phyloP scores from a whole-genome alignment of 2,797 vertebrate species.

The Paramormyrops hopkinsi region DNA sequence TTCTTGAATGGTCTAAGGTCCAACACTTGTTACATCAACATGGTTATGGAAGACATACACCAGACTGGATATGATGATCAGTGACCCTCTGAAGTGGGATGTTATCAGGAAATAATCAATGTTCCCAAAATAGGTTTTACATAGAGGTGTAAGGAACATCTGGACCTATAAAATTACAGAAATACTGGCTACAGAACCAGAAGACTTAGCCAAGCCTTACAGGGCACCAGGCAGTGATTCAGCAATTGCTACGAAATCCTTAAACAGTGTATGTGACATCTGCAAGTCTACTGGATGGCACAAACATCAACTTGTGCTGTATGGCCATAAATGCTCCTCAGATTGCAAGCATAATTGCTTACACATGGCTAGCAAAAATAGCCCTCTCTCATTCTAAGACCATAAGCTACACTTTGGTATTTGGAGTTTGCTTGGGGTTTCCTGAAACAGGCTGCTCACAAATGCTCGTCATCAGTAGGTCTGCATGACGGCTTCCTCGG shows the following conservation, averaged over 20 bases:
- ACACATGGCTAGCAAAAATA: constrained; percentile 3
- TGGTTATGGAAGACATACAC: background rate
- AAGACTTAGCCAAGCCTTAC: background rate
- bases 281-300: background rate
- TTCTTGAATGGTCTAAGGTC: background rate
- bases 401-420: background rate
- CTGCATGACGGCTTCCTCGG: background rate
- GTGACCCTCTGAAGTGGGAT: background rate
- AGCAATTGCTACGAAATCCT: background rate
- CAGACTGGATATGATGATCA: background rate
- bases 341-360: background rate
- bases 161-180: background rate
- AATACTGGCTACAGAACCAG: background rate
- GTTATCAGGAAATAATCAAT: background rate
- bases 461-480: background rate
- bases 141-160: background rate
- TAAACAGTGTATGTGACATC: background rate
- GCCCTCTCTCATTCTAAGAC: background rate
- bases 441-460: background rate
- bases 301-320: background rate
- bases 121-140: background rate
- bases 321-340: background rate
- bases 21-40: background rate
- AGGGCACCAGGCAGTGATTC: background rate
- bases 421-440: background rate